Base-by-base conservation (phyloP, 2,888 invertebrate genomes). In the Nomada fucata region DNA sequence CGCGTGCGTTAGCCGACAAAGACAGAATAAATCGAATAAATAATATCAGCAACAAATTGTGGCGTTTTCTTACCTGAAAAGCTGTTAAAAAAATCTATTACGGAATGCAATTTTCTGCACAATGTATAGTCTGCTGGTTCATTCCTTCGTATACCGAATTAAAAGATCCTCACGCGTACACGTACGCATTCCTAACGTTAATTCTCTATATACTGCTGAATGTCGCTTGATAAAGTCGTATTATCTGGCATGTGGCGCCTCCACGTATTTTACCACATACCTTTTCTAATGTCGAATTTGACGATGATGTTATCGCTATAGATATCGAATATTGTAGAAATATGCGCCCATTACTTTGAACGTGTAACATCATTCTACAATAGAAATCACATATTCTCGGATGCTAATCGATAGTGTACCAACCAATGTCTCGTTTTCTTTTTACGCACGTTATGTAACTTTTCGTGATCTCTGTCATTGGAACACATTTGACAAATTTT, bases 191-290 rank as follows among this genome's bases (percentile, higher is more conserved):
- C 60, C n/a, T 23, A 44, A 64, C 50, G 18, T 68, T 50, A 55
- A 42, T 67, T 44, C 71, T 44, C 23, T 65, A 10, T 44, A 52
- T 44, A n/a, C 13, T 50, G 52, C 53, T 0, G 29, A 26, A 36
- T 26, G 57, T 55, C 72, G 61, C 72, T 60, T 53, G 82, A 72
- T 82, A 81, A 82, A 65, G 50, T 73, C 70, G 60, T n/a, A 23
- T 18, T 36, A 29, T 1, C 61, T 44, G 42, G 70, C 64, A 81
- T 36, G 82, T 83, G 82, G 82, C 82, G 82, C 82, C 82, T 50
- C 76, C 26, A 64, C 2, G 18, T 13, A 52, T 2, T 15, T 10
- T 5, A n/a, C 7, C 47, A 13, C 15, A 15, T 47, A 15, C 47
- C 13, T 57, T 23, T 59, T 53, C 10, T 18, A 42, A 20, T 53